A percentile compares a stretch with the other conserved stretches of the same genome.
Evolutionary conservation across 1,140 invertebrate genomes (phyloP).

Genomic region (Leptonema lineaticorne): DNA sequence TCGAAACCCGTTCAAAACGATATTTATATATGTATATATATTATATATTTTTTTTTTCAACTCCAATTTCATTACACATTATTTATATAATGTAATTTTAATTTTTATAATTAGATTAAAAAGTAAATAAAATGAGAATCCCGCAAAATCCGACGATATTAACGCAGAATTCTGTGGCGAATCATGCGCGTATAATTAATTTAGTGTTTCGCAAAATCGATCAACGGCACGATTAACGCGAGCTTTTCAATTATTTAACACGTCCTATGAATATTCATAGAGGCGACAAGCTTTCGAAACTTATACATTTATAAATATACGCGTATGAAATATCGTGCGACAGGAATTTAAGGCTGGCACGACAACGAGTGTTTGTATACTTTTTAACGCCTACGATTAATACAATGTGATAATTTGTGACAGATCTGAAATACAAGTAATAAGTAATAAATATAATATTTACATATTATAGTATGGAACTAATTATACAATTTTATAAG

Average conservation of each 20-base stretch:
- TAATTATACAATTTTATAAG: too few relatives aligned
- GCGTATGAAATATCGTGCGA: too few relatives aligned
- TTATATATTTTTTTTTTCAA: background rate
- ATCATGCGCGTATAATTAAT: constrained; percentile 15
- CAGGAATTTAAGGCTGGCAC: background rate
- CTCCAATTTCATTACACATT: background rate
- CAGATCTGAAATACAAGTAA: too few relatives aligned
- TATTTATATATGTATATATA: background rate
- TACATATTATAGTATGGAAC: too few relatives aligned
- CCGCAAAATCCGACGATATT: background rate
- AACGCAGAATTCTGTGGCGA: too few relatives aligned
- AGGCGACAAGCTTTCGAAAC: too few relatives aligned
- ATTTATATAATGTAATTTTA: background rate
- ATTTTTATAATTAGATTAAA: background rate
- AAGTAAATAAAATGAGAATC: background rate
- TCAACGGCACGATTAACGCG: constrained; percentile 8
- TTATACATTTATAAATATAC: too few relatives aligned
- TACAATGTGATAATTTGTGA: too few relatives aligned
- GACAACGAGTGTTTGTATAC: background rate
- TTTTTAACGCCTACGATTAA: constrained; percentile 3
- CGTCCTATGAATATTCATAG: constrained; percentile 8
- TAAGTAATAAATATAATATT: too few relatives aligned
- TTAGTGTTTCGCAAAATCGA: constrained; percentile 10
- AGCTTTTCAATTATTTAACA: constrained; percentile 15
- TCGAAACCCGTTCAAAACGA: background rate